phyloP scores from a whole-genome alignment of 2,797 vertebrate genomes.

The Neosalanx taihuensis region DNA sequence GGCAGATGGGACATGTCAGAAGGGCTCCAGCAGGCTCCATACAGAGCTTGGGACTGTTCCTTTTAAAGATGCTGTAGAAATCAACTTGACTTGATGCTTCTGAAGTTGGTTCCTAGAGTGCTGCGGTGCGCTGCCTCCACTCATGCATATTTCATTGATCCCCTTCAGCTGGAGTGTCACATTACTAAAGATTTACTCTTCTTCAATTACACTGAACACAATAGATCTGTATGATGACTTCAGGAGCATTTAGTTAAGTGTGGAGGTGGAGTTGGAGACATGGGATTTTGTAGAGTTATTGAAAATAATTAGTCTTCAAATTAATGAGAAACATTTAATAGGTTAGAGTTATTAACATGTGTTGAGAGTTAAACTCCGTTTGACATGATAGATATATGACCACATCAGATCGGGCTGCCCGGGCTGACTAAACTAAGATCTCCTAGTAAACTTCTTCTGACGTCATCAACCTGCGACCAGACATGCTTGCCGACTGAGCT shows the following conservation, averaged over 20 bases:
- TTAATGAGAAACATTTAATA: too few relatives aligned
- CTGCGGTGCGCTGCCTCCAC: slow-evolving; percentile 32
- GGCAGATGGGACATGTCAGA: slow-evolving; percentile 72
- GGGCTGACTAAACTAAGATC: too few relatives aligned
- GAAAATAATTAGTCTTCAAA: too few relatives aligned
- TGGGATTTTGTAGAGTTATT: too few relatives aligned
- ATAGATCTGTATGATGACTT: slow-evolving; percentile 13
- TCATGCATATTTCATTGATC: slow-evolving; percentile 67
- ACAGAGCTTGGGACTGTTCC: background rate
- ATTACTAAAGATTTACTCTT: slow-evolving; percentile 57
- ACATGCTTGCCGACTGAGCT: background rate
- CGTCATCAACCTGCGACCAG: background rate
- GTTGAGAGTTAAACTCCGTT: too few relatives aligned
- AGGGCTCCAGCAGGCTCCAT: slow-evolving; percentile 58
- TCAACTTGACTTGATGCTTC: too few relatives aligned
- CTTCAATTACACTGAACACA: slow-evolving; percentile 17
- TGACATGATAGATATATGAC: too few relatives aligned
- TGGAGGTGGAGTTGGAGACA: background rate
- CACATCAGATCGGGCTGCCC: too few relatives aligned
- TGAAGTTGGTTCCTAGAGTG: slow-evolving; percentile 24
- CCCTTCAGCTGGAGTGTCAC: slow-evolving; percentile 49
- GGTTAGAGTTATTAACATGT: too few relatives aligned
- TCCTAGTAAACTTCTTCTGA: background rate
- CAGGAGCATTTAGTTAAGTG: background rate
- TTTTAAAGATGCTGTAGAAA: background rate